These are phyloP conservation scores for Mechanitis messenoides DNA, from an alignment of 2,888 invertebrate genomes.

Conservation along the genomic window DNA sequence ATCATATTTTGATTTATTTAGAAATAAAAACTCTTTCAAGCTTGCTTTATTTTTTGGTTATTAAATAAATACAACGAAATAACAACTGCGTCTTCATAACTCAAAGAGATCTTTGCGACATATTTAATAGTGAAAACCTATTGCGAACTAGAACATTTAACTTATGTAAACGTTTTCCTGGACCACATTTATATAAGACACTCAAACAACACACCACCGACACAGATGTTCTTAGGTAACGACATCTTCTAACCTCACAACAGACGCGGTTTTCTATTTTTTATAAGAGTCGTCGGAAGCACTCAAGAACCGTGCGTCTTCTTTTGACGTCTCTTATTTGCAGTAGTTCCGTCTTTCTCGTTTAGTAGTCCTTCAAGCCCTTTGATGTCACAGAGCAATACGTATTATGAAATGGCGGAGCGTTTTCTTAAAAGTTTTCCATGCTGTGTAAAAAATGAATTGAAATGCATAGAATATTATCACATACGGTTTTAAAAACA, in stretches of 20 bases:
- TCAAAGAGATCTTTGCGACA: too few species aligned
- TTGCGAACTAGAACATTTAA: too few species aligned
- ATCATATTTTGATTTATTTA: too few species aligned
- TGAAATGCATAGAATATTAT: slow-evolving; percentile 10
- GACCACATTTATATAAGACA: slow-evolving; percentile 8
- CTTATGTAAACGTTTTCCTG: background rate
- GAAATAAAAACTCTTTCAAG: too few species aligned
- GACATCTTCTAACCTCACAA: slow-evolving; percentile 26
- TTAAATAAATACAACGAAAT: too few species aligned
- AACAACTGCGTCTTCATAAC: too few species aligned
- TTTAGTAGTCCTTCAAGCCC: slow-evolving; percentile 38
- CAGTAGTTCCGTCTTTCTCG: slow-evolving; percentile 37
- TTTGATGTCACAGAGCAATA: slow-evolving; percentile 41
- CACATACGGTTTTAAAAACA: background rate
- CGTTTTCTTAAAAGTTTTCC: background rate
- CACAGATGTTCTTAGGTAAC: slow-evolving; percentile 19
- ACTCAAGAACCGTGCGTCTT: slow-evolving; percentile 27
- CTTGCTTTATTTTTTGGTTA: too few species aligned
- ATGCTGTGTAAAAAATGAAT: slow-evolving; percentile 6
- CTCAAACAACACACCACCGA: slow-evolving; percentile 18
- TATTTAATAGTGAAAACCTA: too few species aligned
- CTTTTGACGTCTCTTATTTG: slow-evolving; percentile 35
- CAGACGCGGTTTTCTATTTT: slow-evolving; percentile 24
- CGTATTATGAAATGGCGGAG: slow-evolving; percentile 24
- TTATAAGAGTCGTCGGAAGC: slow-evolving; percentile 21